phyloP scores from a whole-genome alignment of 1,140 invertebrate genomes.

The Oreohelix idahoensis region DNA sequence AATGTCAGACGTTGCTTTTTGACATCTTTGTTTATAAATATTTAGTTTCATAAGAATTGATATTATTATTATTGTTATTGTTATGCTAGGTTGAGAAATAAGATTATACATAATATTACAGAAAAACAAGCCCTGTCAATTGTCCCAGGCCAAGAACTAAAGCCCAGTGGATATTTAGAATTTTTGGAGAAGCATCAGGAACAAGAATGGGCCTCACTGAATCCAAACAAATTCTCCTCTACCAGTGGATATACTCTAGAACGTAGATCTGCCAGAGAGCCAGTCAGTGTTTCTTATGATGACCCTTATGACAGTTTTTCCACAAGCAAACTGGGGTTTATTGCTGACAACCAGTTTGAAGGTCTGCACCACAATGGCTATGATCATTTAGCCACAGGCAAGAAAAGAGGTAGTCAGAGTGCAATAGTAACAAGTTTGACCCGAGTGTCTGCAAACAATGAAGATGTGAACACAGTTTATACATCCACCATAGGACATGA shows the following conservation, averaged over 20 bases:
- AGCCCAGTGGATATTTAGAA: conserved; percentile 60
- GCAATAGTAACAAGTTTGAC: conserved; percentile 20
- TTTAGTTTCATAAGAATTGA: too few species aligned
- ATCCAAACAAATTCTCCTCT: conserved; percentile 28
- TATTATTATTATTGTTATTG: too few species aligned
- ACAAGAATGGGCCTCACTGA: conserved; percentile 55
- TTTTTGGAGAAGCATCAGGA: conserved; percentile 58
- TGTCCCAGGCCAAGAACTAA: conserved; percentile 51
- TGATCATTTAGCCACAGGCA: conserved; percentile 10
- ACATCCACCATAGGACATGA: background rate
- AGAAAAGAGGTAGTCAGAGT: background rate
- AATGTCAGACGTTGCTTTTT: too few species aligned
- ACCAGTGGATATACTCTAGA: conserved; percentile 24
- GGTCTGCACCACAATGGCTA: conserved; percentile 6
- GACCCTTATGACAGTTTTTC: conserved; percentile 57
- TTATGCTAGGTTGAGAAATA: too few species aligned
- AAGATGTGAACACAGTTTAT: conserved; percentile 20
- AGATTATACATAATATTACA: conserved; percentile 40
- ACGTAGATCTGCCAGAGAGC: background rate
- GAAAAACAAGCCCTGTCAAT: conserved; percentile 55
- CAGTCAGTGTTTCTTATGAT: conserved; percentile 54
- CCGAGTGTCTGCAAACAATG: conserved; percentile 1
- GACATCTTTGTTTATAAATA: too few species aligned
- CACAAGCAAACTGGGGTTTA: conserved; percentile 24
- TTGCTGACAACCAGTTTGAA: conserved; percentile 37